phyloP scores from a whole-genome alignment of 2,113 vertebrate species.

The Nansenia antarctica region DNA sequence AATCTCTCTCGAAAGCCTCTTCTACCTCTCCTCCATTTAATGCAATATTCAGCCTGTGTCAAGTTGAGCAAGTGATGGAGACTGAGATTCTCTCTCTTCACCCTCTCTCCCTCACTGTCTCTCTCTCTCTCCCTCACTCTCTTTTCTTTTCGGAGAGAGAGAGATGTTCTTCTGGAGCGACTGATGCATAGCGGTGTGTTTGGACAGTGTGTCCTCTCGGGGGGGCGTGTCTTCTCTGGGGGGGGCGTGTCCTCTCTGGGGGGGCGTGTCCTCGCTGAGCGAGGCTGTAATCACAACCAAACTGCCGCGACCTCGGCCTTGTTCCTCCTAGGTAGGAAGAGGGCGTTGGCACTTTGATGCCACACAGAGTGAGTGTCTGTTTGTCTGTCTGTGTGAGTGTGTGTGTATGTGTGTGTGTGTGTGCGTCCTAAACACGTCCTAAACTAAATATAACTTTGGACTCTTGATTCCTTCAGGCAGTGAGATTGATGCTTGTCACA shows the following conservation, averaged over 20 bases:
- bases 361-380: too few relatives aligned
- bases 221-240: slow-evolving; percentile 49
- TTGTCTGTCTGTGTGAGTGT: too few relatives aligned
- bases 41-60: slow-evolving; percentile 45
- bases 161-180: slow-evolving; percentile 35
- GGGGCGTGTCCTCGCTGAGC: slow-evolving; percentile 49
- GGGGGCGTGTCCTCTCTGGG: slow-evolving; percentile 59
- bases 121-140: not conserved
- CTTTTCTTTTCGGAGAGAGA: slow-evolving; percentile 3
- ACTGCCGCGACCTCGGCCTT: slow-evolving; percentile 58
- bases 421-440: not conserved
- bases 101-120: too few relatives aligned
- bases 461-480: not conserved
- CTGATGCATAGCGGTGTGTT: slow-evolving; percentile 60
- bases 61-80: slow-evolving; percentile 31
- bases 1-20: too few relatives aligned
- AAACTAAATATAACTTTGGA: slow-evolving; percentile 1
- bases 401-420: too few relatives aligned
- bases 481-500: not conserved
- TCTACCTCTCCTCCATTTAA: slow-evolving; percentile 39
- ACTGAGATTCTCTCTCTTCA: too few relatives aligned
- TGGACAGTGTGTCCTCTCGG: slow-evolving; percentile 67
- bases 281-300: slow-evolving; percentile 66
- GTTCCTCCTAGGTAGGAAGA: too few relatives aligned
- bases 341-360: too few relatives aligned